Evolutionary conservation across 1,140 invertebrate genomes (phyloP).

Genomic region (Pogonus chalceus): DNA sequence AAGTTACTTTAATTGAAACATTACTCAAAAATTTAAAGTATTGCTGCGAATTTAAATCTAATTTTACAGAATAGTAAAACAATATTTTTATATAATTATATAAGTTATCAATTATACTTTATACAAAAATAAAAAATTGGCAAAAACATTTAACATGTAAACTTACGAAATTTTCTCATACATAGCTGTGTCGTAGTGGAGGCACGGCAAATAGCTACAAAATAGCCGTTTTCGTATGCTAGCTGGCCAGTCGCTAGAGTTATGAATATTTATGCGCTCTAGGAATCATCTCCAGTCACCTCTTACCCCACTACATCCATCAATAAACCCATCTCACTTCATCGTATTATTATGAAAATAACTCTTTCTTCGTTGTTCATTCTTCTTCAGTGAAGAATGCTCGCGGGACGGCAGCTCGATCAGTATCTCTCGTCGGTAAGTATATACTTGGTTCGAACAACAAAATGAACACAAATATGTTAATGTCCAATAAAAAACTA

Average conservation of each 20-base stretch:
- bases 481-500: constrained; percentile 13
- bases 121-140: too few relatives aligned
- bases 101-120: too few relatives aligned
- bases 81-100: too few relatives aligned
- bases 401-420: not conserved
- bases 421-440: constrained; percentile 8
- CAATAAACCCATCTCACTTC: not conserved
- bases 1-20: too few relatives aligned
- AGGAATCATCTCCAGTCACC: not conserved
- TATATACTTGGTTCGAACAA: not conserved
- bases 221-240: not conserved
- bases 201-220: not conserved
- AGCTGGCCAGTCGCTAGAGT: not conserved
- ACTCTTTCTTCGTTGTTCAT: not conserved
- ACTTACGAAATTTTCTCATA: too few relatives aligned
- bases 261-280: constrained; percentile 4
- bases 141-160: too few relatives aligned
- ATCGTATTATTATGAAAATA: not conserved
- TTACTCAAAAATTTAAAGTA: too few relatives aligned
- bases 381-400: not conserved
- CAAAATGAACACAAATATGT: constrained; percentile 12
- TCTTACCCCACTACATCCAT: not conserved
- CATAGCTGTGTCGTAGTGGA: too few relatives aligned
- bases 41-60: too few relatives aligned
- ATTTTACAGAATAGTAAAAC: too few relatives aligned